These are phyloP conservation scores for Zeus faber DNA, from an alignment of 2,113 vertebrate species.

Conservation along the genomic window DNA sequence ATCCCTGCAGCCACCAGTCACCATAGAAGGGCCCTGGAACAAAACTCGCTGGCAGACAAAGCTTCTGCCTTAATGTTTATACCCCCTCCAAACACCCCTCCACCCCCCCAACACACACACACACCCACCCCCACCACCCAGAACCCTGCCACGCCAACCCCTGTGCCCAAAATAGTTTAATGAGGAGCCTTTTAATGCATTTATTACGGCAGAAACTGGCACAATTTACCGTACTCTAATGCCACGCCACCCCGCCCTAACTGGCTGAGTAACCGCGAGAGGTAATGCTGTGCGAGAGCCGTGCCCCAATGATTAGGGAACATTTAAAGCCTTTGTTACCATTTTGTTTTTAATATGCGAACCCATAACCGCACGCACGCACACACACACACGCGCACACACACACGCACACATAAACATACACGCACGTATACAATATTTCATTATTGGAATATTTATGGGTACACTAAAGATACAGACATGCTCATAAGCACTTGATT, in stretches of 20 bases:
- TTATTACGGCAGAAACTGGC: slow-evolving; percentile 65
- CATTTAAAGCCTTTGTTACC: slow-evolving; percentile 48
- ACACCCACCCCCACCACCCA: slow-evolving; percentile 1
- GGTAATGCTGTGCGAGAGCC: slow-evolving; percentile 28
- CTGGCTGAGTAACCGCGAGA: slow-evolving; percentile 37
- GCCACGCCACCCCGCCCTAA: slow-evolving; percentile 36
- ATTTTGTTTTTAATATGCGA: slow-evolving; percentile 43
- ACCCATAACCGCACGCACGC: slow-evolving; percentile 28
- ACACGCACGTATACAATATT: not conserved
- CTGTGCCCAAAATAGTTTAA: slow-evolving; percentile 72
- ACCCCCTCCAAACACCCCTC: slow-evolving; percentile 16
- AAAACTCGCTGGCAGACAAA: slow-evolving; percentile 41
- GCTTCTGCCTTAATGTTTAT: slow-evolving; percentile 28
- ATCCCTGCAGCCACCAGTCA: slow-evolving; percentile 61
- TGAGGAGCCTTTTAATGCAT: slow-evolving; percentile 68
- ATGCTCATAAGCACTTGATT: no score
- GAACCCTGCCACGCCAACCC: slow-evolving; percentile 32
- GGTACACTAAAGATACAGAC: no score
- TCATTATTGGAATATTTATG: no score
- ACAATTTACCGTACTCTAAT: slow-evolving; percentile 15
- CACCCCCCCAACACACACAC: slow-evolving; percentile 9
- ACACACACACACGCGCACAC: slow-evolving; percentile 15
- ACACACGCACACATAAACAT: slow-evolving; percentile 20
- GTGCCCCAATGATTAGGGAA: slow-evolving; percentile 29
- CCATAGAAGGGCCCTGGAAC: slow-evolving; percentile 64